Conservation (phyloP, 2,888 invertebrate genomes). For the Apotomis betuletana region DNA sequence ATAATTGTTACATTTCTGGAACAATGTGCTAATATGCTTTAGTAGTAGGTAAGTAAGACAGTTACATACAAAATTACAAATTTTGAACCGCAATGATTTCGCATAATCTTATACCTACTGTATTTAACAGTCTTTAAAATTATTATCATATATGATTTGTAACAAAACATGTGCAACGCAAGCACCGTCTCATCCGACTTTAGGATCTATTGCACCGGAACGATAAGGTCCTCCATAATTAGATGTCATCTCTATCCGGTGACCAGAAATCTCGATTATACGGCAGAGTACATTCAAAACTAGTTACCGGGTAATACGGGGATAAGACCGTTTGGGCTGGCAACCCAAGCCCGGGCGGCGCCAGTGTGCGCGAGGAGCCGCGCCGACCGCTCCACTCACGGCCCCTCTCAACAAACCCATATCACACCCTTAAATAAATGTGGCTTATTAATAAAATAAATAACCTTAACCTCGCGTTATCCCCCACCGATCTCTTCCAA, state of each 20-base stretch:
- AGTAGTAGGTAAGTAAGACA: too few relatives aligned
- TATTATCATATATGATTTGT: too few relatives aligned
- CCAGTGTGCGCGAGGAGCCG: slow-evolving; percentile 79
- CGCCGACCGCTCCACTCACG: slow-evolving; percentile 64
- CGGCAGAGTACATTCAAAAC: slow-evolving; percentile 55
- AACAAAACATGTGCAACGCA: too few relatives aligned
- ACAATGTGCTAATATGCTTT: too few relatives aligned
- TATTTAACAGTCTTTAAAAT: too few relatives aligned
- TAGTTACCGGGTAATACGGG: slow-evolving; percentile 49
- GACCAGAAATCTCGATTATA: slow-evolving; percentile 54
- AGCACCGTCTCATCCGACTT: too few relatives aligned
- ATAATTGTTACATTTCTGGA: too few relatives aligned
- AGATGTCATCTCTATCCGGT: slow-evolving; percentile 49
- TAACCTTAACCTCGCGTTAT: slow-evolving; percentile 49
- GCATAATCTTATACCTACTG: too few relatives aligned
- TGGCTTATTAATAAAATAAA: slow-evolving; percentile 45
- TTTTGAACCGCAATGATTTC: too few relatives aligned
- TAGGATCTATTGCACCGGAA: too few relatives aligned
- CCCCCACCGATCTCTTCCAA: slow-evolving; percentile 42
- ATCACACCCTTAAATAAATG: slow-evolving; percentile 54
- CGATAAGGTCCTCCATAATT: too few relatives aligned
- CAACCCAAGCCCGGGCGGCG: slow-evolving; percentile 77
- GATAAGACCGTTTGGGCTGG: slow-evolving; percentile 57
- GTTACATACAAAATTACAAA: too few relatives aligned
- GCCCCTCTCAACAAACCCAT: slow-evolving; percentile 55